Base-by-base conservation (phyloP, 2,888 invertebrate species). In the Apeira syringaria region DNA sequence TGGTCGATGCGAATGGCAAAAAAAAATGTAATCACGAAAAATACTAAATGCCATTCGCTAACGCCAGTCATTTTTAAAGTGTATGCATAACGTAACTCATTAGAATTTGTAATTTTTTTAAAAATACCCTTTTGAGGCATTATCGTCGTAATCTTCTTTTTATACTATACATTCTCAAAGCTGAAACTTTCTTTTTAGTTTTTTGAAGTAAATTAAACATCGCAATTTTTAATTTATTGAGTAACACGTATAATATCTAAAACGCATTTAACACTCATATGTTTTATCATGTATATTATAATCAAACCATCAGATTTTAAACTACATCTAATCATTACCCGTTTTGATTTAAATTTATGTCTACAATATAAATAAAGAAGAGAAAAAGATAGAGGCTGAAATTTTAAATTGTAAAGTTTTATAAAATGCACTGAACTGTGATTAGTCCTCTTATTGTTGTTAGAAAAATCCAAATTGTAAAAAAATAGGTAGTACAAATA, bases 371-470 rank as follows among this genome's bases (percentile, higher is more conserved):
- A 28, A 22, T 24, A 2, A 9, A 15, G 27, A 34, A 29, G 44
- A 44, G 44, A 28, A 22, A 17, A 2, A 9, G 10, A 31, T 32
- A 29, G 44, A 44, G 44, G 38, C 44, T 44, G 38, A 44, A 27
- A 24, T 17, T 28, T 27, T 27, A 37, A 32, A 31, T 15, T 28
- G 12, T 7, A 12, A 9, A 34, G n/a, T 39, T n/a, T 29, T 12
- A 27, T 25, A 44, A 54, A n/a, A 56, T 47, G 55, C 50, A 38
- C 56, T 49, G 50, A 56, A 40, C 68, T 72, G 73, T 72, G 73
- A 70, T 70, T 46, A 40, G 52, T 57, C 6, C 15, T 3, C 2
- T 20, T 20, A 59, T 61, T 64, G 59, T 69, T 64, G 47, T 59
- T 68, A 61, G 53, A 40, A 59, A 47, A 48, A 45, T 43, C 49